These are phyloP conservation scores for Elgaria multicarinata DNA, from an alignment of 2,113 vertebrate genomes.

Conservation along the genomic window DNA sequence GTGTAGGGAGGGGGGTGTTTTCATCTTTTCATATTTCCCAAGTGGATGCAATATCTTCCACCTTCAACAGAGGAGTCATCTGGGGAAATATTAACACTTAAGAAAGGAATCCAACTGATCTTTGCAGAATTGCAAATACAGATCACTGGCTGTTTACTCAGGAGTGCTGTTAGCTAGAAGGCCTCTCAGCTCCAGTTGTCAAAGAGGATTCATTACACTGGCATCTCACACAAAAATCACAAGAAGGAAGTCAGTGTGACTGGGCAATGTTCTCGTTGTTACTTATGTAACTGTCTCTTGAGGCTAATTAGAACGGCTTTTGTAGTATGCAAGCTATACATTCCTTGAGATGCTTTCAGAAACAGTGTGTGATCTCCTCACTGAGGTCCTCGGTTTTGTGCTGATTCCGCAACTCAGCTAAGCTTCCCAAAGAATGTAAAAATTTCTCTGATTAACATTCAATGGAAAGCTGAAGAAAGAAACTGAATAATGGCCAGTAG, in stretches of 20 bases:
- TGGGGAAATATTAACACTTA: conserved; percentile 19
- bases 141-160: conserved; percentile 53
- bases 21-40: conserved; percentile 11
- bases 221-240: conserved; percentile 57
- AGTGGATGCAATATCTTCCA: conserved; percentile 35
- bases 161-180: conserved; percentile 55
- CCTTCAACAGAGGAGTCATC: conserved; percentile 44
- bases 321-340: conserved; percentile 75
- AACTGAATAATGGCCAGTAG: conserved; percentile 24
- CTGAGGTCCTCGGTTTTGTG: conserved; percentile 51
- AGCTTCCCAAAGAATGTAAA: conserved; percentile 51
- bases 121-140: conserved; percentile 59
- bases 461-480: neutral
- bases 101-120: conserved; percentile 34
- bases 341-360: conserved; percentile 66
- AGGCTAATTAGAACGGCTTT: conserved; percentile 79
- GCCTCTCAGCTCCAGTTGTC: conserved; percentile 67
- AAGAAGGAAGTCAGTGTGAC: conserved; percentile 66
- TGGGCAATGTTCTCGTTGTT: conserved; percentile 63
- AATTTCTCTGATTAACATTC: conserved; percentile 40
- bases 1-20: no score
- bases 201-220: conserved; percentile 69
- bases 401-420: conserved; percentile 56
- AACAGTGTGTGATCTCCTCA: conserved; percentile 60
- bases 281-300: conserved; percentile 70